phyloP scores from a whole-genome alignment of 2,888 invertebrate species.

The Phytoseiulus persimilis region DNA sequence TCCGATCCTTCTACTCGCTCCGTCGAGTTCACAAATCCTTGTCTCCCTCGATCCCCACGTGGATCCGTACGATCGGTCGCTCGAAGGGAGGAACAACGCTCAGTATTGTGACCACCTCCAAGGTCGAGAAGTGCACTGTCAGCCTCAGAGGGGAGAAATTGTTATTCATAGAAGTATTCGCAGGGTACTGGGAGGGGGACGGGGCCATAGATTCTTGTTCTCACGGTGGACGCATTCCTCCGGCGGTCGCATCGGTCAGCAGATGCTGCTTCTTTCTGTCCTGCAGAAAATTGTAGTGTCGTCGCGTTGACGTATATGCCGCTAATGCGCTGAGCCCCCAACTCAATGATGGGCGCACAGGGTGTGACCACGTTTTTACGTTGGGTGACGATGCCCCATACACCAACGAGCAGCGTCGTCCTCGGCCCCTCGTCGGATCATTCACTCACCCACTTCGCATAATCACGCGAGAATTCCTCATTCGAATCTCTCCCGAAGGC shows the following conservation, averaged over 20 bases:
- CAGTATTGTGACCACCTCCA: too few relatives aligned
- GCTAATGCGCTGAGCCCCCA: not conserved
- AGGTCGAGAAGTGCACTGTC: too few relatives aligned
- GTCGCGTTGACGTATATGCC: not conserved
- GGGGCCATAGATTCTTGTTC: not conserved
- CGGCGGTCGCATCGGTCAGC: not conserved
- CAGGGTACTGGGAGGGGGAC: not conserved
- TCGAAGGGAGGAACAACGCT: too few relatives aligned
- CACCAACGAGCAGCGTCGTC: not conserved
- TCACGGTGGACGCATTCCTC: not conserved
- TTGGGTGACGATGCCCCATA: not conserved
- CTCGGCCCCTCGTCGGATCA: not conserved
- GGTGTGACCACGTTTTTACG: conserved; percentile 5
- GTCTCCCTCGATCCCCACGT: too few relatives aligned
- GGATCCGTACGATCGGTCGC: too few relatives aligned
- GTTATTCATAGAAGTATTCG: too few relatives aligned
- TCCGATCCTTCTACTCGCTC: too few relatives aligned
- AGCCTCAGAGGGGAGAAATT: too few relatives aligned
- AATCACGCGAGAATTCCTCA: not conserved
- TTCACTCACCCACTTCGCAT: not conserved
- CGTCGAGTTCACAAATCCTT: too few relatives aligned
- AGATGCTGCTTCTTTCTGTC: not conserved
- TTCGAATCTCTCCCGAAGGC: not conserved
- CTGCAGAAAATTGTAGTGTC: not conserved
- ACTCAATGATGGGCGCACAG: not conserved